Evolutionary conservation across 2,888 invertebrate species (phyloP), one percentile per base, ranked within the genome.

Genomic region (Sylvicola cinctus): DNA sequence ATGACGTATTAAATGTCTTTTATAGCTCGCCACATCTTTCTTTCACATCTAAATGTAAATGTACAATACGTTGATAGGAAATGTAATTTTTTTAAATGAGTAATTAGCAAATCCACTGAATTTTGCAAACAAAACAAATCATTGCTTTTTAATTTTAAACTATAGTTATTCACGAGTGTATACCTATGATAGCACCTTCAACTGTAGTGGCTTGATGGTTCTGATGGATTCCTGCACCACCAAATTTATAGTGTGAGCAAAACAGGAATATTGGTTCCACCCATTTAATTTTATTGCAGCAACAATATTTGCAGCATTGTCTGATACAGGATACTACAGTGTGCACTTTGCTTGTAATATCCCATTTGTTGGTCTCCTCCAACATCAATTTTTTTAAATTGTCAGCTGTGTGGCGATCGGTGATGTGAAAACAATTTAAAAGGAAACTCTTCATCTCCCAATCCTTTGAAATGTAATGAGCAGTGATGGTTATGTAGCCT

Each of bases 251-350:
- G 27, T 27, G 13, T 27, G 27, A 4, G 27, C 27, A 4, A 27
- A 8, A 10, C 27, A 27, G 3, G 27, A 8, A 4, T 39, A 43
- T 36, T 44, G 42, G 31, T 43, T 42, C 36, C 43, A 38, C 14
- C 42, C 40, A 29, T 36, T 36, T 20, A 41, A 36, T 38, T 26
- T 38, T 17, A 44, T 37, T 6, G 45, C 44, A 36, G 41, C 44
- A 37, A 42, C 41, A 37, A 47, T 43, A 33, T 40, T 39, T 11
- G 41, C 37, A 23, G 43, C 44, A 36, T 44, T 43, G 36, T 47
- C 43, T n/a, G n/a, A n/a, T n/a, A n/a, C n/a, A n/a, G 25, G 41
- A 42, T 16, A 43, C 40, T 33, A 42, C 41, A 1, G 35, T 16
- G 13, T 13, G 5, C 5, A 38, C 31, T 25, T 36, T 36, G 2